Evolutionary conservation across 2,888 invertebrate species (phyloP).

Genomic region (Branchellion lobata): DNA sequence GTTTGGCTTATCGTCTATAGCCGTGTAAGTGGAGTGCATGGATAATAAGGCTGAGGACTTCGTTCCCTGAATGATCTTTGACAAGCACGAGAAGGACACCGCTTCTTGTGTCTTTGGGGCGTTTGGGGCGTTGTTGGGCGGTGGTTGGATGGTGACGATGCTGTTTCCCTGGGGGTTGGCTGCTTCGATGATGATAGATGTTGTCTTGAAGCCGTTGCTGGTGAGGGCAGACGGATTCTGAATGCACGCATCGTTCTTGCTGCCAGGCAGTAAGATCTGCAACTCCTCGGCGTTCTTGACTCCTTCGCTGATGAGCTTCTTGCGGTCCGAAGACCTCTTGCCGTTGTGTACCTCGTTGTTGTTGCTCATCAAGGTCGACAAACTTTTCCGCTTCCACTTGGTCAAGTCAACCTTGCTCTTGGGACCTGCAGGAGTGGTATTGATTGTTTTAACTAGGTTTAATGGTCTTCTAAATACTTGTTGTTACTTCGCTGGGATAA

Average conservation of each 20-base stretch:
- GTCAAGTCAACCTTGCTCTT: constrained; percentile 29
- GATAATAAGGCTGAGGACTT: constrained; percentile 36
- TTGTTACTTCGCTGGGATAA: no score
- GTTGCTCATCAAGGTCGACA: constrained; percentile 30
- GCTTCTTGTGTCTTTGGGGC: neutral
- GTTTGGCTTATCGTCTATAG: constrained; percentile 20
- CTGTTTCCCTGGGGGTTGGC: constrained; percentile 11
- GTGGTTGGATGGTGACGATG: neutral
- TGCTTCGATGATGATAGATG: constrained; percentile 33
- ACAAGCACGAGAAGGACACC: constrained; percentile 21
- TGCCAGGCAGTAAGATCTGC: constrained; percentile 20
- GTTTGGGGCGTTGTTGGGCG: neutral
- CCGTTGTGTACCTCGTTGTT: neutral
- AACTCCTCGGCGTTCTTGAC: constrained; percentile 23
- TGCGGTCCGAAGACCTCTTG: neutral
- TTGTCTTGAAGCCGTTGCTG: constrained; percentile 27
- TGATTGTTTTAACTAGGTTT: no score
- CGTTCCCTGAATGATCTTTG: neutral
- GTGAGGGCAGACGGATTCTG: neutral
- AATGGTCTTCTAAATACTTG: no score
- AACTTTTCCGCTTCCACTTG: constrained; percentile 39
- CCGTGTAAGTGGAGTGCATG: constrained; percentile 37
- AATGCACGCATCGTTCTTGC: neutral
- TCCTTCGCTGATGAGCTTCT: constrained; percentile 1
- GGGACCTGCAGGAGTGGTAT: constrained; percentile 16